Evolutionary conservation across 1,140 invertebrate genomes (phyloP).

Genomic region (Micrasema minimum): DNA sequence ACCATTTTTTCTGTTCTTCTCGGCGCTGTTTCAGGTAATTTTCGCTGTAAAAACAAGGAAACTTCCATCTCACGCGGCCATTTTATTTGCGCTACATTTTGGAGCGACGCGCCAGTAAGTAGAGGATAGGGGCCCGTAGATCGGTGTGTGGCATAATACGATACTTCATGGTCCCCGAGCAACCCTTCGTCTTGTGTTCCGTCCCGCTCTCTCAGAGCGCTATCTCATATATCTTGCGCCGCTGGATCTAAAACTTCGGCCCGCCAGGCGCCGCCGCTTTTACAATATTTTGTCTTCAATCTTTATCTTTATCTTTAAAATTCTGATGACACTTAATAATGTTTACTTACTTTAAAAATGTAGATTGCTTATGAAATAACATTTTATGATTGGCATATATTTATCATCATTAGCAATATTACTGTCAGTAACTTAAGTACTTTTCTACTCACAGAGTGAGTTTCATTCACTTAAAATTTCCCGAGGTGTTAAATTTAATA

Average conservation of each 20-base stretch:
- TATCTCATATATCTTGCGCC: conserved; percentile 51
- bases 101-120: conserved; percentile 61
- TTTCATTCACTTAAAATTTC: too few species aligned
- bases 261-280: not conserved
- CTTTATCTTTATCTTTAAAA: not conserved
- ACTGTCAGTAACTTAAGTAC: too few species aligned
- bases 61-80: conserved; percentile 50
- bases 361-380: too few species aligned
- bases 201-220: conserved; percentile 64
- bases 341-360: not conserved
- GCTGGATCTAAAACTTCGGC: not conserved
- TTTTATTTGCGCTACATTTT: conserved; percentile 68
- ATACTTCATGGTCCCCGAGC: conserved; percentile 65
- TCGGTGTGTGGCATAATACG: conserved; percentile 49
- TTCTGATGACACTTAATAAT: not conserved
- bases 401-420: too few species aligned
- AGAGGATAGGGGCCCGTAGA: conserved; percentile 55
- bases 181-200: conserved; percentile 69
- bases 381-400: too few species aligned
- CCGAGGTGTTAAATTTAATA: too few species aligned
- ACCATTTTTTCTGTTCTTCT: conserved; percentile 39
- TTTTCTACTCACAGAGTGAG: too few species aligned
- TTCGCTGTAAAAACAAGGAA: conserved; percentile 39
- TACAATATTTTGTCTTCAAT: not conserved
- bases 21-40: not conserved